Percentiles rank a stretch among this genome's conserved stretches.
Conservation (phyloP, 2,113 vertebrate genomes). For the Indicator maculatus region DNA sequence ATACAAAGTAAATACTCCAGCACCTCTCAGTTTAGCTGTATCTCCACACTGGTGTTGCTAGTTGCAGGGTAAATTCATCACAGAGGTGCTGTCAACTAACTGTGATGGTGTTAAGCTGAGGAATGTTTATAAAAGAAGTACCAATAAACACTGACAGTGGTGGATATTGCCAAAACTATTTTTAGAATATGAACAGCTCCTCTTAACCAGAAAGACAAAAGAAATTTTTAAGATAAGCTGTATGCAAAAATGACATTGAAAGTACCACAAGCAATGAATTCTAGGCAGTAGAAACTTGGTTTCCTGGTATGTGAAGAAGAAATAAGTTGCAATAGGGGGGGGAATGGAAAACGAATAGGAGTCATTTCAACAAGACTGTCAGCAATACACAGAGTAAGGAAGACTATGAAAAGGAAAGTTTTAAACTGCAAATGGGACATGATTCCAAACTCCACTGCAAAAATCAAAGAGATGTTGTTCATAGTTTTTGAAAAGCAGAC, state of each 20-base stretch:
- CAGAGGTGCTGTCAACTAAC: neutral
- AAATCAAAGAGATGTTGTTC: neutral
- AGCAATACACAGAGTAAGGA: neutral
- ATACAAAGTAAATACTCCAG: neutral
- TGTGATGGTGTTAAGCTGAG: neutral
- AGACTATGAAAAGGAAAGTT: neutral
- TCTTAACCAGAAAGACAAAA: neutral
- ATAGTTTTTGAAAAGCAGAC: neutral
- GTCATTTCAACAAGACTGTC: neutral
- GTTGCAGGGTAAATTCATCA: neutral
- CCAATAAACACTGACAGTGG: neutral
- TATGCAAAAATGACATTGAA: neutral
- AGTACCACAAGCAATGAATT: neutral
- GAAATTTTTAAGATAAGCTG: neutral
- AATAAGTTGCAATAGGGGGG: neutral
- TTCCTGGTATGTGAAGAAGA: neutral
- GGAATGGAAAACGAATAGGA: neutral
- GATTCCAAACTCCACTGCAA: neutral
- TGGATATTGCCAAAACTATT: neutral
- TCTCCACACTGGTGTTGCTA: neutral
- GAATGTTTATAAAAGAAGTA: neutral
- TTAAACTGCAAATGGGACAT: neutral
- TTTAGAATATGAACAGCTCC: neutral
- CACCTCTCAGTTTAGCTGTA: neutral
- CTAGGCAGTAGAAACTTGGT: neutral